Evolutionary conservation across 64 coral and sea anemone genomes (phyloP), one percentile per base, ranked within the genome.

Genomic region (Pocillopora damicornis): DNA sequence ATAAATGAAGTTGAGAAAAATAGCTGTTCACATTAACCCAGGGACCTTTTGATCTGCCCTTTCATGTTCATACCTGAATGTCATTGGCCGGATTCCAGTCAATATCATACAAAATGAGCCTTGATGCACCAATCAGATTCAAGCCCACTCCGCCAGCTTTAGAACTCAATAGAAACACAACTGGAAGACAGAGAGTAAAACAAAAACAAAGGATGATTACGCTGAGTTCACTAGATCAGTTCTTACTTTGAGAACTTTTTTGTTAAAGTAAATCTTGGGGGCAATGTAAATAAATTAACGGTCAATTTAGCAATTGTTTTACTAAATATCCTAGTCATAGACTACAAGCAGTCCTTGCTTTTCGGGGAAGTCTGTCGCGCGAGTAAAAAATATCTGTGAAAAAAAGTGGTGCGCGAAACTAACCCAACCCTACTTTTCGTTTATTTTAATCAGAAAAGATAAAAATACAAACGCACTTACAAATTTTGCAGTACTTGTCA

Each of bases 1-100:
- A 5, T 37, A 35, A 58, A 20, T 18, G 7, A 51, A 51, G 42
- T 4, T 51, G 42, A 51, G 59, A 0, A 14, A 22, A 76, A 75
- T 62, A 5, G 42, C 42, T 51, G 3, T 7, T 51, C 42, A 51
- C 42, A 51, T 7, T 7, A 51, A 7, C 42, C 42, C 42, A 51
- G 42, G 42, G 42, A 51, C 2, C 42, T 51, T 1, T 2, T 51
- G 2, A 51, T 51, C 30, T 30, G 0, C 0, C 30, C 30, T 30
- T 30, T 0, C 30, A 30, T 30, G 9, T 77, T 65, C 37, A 35
- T 92, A 98, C 96, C 90, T 98, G 96, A 36, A 98, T 74, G 68
- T 98, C 96, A 90, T 98, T 98, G 78, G 96, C 96, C 18, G 96
- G 96, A 82, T 98, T 98, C 96, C 96, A 98, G 90, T 98, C 96